Conservation (phyloP, 2,113 vertebrate genomes). For the Podiceps cristatus region DNA sequence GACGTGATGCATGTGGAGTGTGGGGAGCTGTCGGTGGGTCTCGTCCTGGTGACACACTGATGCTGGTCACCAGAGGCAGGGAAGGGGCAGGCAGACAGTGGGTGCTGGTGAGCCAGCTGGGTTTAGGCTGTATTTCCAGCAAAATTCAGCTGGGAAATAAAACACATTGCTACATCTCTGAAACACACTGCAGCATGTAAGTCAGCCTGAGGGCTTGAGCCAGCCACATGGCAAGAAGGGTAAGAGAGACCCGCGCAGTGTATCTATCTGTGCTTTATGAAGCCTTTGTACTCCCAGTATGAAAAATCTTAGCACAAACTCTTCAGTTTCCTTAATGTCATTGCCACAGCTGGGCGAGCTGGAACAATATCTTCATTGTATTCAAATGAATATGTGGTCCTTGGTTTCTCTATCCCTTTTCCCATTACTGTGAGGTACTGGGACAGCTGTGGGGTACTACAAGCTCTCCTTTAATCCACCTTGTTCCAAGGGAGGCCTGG, state of each 20-base stretch:
- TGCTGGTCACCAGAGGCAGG: neutral
- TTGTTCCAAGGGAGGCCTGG: neutral
- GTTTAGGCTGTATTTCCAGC: neutral
- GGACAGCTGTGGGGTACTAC: neutral
- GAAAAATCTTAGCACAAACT: neutral
- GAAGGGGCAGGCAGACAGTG: neutral
- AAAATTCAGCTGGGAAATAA: neutral
- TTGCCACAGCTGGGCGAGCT: neutral
- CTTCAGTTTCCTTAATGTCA: neutral
- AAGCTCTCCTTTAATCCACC: constrained; percentile 21
- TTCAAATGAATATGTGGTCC: neutral
- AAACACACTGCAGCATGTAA: neutral
- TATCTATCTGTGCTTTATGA: neutral
- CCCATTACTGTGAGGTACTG: neutral
- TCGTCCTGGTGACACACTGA: neutral
- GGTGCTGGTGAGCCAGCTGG: neutral
- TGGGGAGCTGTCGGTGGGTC: neutral
- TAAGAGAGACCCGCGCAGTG: neutral
- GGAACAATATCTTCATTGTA: constrained; percentile 38
- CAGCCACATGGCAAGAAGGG: neutral
- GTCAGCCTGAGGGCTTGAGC: neutral
- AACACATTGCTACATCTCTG: neutral
- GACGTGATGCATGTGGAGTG: neutral
- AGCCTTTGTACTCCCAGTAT: neutral
- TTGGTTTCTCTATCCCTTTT: neutral